Evolutionary conservation across 2,888 invertebrate species (phyloP), one percentile per base, ranked within the genome.

Genomic region (Scaptomyza cyrtandrae): DNA sequence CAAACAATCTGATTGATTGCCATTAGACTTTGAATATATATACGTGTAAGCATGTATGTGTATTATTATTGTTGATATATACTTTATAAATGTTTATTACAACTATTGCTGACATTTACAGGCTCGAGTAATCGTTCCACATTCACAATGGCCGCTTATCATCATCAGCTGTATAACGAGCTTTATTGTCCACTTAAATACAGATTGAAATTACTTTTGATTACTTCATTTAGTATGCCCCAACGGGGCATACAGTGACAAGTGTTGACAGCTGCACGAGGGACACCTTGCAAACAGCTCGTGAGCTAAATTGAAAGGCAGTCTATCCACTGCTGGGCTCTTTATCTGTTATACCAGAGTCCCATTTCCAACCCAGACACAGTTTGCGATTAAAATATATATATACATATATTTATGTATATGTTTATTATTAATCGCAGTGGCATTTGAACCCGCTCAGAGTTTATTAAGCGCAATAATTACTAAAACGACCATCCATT

Each of bases 181-280:
- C 74, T 86, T 85, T 71, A 85, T 78, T 83, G 88, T 80, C 88
- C 85, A 86, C 75, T 85, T 88, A 85, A 85, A 71, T 69, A 66
- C 71, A 77, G 80, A 83, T 88, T 84, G 77, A 66, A 83, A 88
- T 85, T 74, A 77, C 16, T 41, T 86, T 86, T 85, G 67, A 85
- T 86, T 88, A 63, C 88, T 80, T 75, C 66, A 88, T 86, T 86
- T 72, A 75, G 5, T 24, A 24, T 24, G 24, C 24, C 24, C 24
- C 24, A 0, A 19, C 1, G 24, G 24, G 19, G 19, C 19, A 19
- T 0, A 24, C 24, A 24, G 24, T 2, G 2, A 24, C 24, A 0
- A 24, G 2, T 24, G 24, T 24, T 24, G 24, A 24, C 39, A 39
- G 41, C 43, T 29, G 39, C 14, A 46, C 37, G 55, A 71, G 71